These are phyloP conservation scores for Papilio gigon DNA, from an alignment of 2,888 invertebrate genomes.

Conservation along the genomic window DNA sequence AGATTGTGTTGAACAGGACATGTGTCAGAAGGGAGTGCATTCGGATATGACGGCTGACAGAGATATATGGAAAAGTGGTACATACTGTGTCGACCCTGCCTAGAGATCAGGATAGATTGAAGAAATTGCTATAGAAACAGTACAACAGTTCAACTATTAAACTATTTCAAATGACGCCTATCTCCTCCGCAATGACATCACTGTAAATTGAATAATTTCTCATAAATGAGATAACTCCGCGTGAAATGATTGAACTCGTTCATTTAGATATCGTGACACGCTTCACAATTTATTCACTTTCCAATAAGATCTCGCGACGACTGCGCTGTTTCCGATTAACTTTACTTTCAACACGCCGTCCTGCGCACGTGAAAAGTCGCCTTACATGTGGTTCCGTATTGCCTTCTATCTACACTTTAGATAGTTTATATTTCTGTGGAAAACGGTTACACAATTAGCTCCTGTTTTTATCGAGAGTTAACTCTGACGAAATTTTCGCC, in stretches of 20 bases:
- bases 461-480: conserved; percentile 6
- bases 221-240: conserved; percentile 21
- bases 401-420: not conserved
- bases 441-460: not conserved
- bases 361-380: not conserved
- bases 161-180: not conserved
- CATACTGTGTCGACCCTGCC: too few relatives aligned
- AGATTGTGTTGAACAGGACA: too few relatives aligned
- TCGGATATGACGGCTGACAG: too few relatives aligned
- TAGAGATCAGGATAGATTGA: too few relatives aligned
- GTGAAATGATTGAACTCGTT: conserved; percentile 31
- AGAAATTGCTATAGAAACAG: too few relatives aligned
- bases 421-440: not conserved
- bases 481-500: conserved; percentile 5
- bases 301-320: conserved; percentile 19
- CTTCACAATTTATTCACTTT: conserved; percentile 31
- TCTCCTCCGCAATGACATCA: not conserved
- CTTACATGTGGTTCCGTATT: not conserved
- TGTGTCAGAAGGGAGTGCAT: too few relatives aligned
- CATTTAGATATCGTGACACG: conserved; percentile 16
- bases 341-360: conserved; percentile 21
- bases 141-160: too few relatives aligned
- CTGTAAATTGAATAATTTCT: not conserved
- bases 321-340: conserved; percentile 8
- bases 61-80: too few relatives aligned